These are phyloP conservation scores for Palythoa caribaeorum DNA, from an alignment of 92 coral and sea anemone species.

Conservation along the genomic window DNA sequence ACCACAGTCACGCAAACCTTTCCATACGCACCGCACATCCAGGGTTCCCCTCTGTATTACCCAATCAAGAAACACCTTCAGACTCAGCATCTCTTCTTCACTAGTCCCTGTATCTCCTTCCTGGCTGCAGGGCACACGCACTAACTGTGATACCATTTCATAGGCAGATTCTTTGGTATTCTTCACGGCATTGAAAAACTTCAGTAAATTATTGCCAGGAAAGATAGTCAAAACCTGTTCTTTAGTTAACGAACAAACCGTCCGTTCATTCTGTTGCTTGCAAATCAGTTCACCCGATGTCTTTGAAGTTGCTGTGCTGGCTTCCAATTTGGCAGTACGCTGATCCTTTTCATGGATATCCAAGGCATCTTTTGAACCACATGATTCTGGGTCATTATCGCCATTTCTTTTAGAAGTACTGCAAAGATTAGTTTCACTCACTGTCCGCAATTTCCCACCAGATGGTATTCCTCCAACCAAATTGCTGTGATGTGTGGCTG, in stretches of 20 bases:
- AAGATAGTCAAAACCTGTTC: constrained; percentile 70
- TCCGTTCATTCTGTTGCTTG: background rate
- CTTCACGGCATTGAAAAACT: constrained; percentile 78
- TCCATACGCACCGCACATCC: constrained; percentile 84
- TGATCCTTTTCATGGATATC: background rate
- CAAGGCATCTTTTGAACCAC: background rate
- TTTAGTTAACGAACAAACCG: constrained; percentile 56
- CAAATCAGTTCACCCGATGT: background rate
- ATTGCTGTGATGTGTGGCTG: constrained; percentile 3
- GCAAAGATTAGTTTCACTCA: background rate
- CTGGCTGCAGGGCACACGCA: constrained; percentile 40
- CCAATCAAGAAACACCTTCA: constrained; percentile 80
- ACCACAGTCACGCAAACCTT: constrained; percentile 91
- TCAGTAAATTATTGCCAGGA: constrained; percentile 75
- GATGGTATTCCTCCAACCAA: constrained; percentile 11
- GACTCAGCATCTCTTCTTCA: constrained; percentile 45
- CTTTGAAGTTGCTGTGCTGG: constrained; percentile 3
- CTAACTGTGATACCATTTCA: constrained; percentile 80
- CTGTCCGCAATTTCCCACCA: background rate
- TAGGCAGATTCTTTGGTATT: constrained; percentile 73
- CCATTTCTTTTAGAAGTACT: background rate
- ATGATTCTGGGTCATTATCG: background rate
- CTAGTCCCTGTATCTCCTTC: constrained; percentile 38
- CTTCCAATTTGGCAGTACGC: background rate
- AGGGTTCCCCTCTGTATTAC: constrained; percentile 63